Evolutionary conservation across 2,797 vertebrate species (phyloP).

Genomic region (Hypotaenidia philippensis): DNA sequence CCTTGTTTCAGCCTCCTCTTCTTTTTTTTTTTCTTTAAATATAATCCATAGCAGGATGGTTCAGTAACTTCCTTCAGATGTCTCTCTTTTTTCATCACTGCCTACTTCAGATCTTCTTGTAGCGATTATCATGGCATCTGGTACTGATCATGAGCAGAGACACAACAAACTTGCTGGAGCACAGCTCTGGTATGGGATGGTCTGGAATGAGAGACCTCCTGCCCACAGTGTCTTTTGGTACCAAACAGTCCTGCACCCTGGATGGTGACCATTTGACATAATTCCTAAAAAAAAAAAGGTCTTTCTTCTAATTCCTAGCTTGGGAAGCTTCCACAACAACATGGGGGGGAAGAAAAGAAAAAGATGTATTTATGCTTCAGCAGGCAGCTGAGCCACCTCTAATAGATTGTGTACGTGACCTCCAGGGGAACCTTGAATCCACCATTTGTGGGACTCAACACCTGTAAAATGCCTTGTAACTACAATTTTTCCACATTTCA

Average conservation of each 20-base stretch:
- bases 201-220: neutral
- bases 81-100: neutral
- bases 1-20: neutral
- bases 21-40: neutral
- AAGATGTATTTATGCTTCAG: fast-evolving
- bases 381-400: neutral
- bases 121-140: neutral
- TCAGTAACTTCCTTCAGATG: neutral
- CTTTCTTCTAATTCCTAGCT: neutral
- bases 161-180: neutral
- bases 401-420: neutral
- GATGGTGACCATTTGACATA: too few relatives aligned
- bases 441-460: neutral
- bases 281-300: neutral
- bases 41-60: neutral
- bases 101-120: slow-evolving; percentile 10
- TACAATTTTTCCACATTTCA: neutral
- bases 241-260: neutral
- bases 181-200: neutral
- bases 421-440: neutral
- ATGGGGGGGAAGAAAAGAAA: neutral
- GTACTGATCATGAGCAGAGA: neutral
- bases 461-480: neutral
- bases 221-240: neutral
- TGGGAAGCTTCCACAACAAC: neutral